Evolutionary conservation across 2,888 invertebrate genomes (phyloP).

Genomic region (Sinotaia quadrata): DNA sequence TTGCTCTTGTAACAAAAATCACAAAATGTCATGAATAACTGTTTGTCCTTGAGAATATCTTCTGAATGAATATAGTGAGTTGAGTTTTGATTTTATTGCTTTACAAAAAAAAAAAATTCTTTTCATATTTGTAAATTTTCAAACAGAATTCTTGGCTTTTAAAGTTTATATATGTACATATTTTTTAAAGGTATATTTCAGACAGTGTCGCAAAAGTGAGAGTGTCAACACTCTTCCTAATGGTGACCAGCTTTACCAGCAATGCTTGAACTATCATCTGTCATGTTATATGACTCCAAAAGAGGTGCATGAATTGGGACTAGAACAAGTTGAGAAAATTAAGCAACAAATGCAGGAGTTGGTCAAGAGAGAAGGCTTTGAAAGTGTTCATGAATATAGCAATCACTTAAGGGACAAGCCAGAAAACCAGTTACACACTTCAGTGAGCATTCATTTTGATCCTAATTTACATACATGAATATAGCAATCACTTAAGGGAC

Average conservation of each 20-base stretch:
- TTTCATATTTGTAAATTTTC: no score
- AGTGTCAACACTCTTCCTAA: conserved; percentile 59
- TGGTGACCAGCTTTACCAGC: conserved; percentile 58
- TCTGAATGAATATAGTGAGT: no score
- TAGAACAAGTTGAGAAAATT: conserved; percentile 65
- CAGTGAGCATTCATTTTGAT: background rate
- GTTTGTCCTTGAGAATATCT: no score
- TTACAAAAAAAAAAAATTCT: no score
- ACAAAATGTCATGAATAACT: no score
- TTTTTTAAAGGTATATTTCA: conserved; percentile 45
- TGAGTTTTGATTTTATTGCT: no score
- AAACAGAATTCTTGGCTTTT: no score
- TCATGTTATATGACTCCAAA: conserved; percentile 53
- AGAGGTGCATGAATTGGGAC: conserved; percentile 65
- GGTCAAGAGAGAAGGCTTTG: conserved; percentile 36
- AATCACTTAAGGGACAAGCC: conserved; percentile 39
- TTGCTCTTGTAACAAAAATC: no score
- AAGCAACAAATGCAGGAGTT: conserved; percentile 43
- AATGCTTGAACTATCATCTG: conserved; percentile 63
- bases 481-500: conserved; percentile 11
- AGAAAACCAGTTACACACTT: conserved; percentile 55
- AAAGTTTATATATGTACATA: background rate
- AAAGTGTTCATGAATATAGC: conserved; percentile 18
- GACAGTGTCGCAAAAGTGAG: conserved; percentile 50
- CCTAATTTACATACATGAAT: background rate